Base-by-base conservation (phyloP, 2,113 vertebrate genomes). In the Fulmarus glacialis region DNA sequence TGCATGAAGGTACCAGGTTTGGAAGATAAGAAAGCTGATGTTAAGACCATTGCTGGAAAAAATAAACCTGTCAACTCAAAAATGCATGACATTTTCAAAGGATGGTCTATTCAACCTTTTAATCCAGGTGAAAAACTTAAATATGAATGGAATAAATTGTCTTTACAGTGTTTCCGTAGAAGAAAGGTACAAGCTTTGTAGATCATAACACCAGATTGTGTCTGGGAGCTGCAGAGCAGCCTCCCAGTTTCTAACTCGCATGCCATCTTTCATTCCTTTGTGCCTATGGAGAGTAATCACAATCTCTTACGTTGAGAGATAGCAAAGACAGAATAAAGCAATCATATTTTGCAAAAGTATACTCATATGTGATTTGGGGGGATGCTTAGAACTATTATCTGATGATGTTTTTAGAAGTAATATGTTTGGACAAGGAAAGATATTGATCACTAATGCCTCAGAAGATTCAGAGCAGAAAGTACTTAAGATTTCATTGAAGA, bases 11-110 rank as follows among this genome's bases (percentile, higher is more conserved):
- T 99, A n/a, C 99, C 99, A 2, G 99, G 99, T 78, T 98, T 98
- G 30, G 99, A 99, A 97, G 99, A 99, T 97, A 99, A 99, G 98
- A 99, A 99, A 97, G 99, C 99, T 32, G 99, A 99, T 80, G 99
- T 99, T 94, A 99, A 99, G 98, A 99, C 98, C 91, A 98, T 98
- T 92, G 98, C 99, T 52, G 99, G 99, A 56, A 99, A 99, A 98
- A 98, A 99, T 97, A 99, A 98, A 97, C 99, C 99, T 4, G 98
- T 99, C 85, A 99, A 99, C 60, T 99, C 99, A 88, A 99, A 99
- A 97, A 98, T 99, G 94, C 99, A 99, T 68, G 99, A 99, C 97
- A 99, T 99, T 97, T 99, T 99, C 98, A 99, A 97, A 93, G 99
- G 99, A 98, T 99, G 99, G 99, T 99, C 99, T 94, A 98, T 99